These are phyloP conservation scores for Myripristis murdjan DNA, from an alignment of 2,797 vertebrate species.

Conservation along the genomic window DNA sequence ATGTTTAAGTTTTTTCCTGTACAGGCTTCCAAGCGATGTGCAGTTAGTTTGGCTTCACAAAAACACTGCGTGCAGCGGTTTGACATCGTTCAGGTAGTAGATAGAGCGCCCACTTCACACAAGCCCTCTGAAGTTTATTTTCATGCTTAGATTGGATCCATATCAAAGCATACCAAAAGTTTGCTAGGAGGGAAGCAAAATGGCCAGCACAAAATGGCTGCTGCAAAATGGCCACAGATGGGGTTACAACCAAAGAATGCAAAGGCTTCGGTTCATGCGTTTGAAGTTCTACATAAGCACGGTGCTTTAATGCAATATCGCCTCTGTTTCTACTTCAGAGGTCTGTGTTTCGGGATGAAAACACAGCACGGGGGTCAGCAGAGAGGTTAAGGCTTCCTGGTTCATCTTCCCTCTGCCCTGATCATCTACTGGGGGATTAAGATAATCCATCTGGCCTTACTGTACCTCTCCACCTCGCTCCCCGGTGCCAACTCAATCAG, in stretches of 20 bases:
- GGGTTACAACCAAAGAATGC: slow-evolving; percentile 54
- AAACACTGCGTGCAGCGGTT: slow-evolving; percentile 68
- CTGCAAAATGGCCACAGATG: slow-evolving; percentile 47
- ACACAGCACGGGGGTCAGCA: slow-evolving; percentile 52
- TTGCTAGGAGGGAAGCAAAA: slow-evolving; percentile 67
- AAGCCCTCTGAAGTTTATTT: slow-evolving; percentile 67
- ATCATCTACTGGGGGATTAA: slow-evolving; percentile 80
- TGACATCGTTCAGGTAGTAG: slow-evolving; percentile 59
- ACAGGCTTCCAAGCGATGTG: slow-evolving; percentile 59
- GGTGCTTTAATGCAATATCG: slow-evolving; percentile 34
- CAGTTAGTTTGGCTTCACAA: slow-evolving; percentile 60
- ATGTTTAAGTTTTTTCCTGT: slow-evolving; percentile 69
- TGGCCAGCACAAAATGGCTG: slow-evolving; percentile 77
- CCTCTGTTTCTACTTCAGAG: slow-evolving; percentile 37
- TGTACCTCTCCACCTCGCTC: slow-evolving; percentile 76
- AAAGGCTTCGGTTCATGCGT: slow-evolving; percentile 34
- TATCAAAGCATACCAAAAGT: slow-evolving; percentile 78
- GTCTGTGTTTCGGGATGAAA: slow-evolving; percentile 46
- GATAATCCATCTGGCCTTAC: slow-evolving; percentile 83
- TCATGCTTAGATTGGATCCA: slow-evolving; percentile 63
- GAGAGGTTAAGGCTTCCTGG: slow-evolving; percentile 61
- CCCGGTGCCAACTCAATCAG: slow-evolving; percentile 78
- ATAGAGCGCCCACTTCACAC: slow-evolving; percentile 59
- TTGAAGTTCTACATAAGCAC: slow-evolving; percentile 38
- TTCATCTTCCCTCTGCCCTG: slow-evolving; percentile 74